Evolutionary conservation across 1,140 invertebrate genomes (phyloP).

Genomic region (Pogonomyrmex californicus): DNA sequence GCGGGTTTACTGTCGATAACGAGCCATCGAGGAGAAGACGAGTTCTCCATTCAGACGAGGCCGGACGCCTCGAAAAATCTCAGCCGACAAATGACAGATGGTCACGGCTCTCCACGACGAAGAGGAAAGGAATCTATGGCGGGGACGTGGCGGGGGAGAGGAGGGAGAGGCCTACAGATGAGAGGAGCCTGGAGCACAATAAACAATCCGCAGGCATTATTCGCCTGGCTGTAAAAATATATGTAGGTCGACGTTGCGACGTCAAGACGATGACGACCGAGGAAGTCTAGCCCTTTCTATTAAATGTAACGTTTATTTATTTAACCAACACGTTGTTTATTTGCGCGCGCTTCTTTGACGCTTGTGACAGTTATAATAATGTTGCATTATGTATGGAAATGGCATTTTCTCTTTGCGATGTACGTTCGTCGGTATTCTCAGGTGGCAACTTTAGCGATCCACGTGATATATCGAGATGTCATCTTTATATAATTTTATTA

Average conservation of each 20-base stretch:
- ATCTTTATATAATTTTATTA: conserved; percentile 21
- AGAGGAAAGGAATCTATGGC: conserved; percentile 42
- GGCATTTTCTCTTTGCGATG: conserved; percentile 35
- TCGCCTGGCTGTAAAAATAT: conserved; percentile 53
- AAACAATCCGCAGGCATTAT: conserved; percentile 61
- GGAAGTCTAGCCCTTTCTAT: conserved; percentile 39
- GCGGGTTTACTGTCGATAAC: conserved; percentile 70
- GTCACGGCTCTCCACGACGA: conserved; percentile 42
- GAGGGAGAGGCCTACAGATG: background rate
- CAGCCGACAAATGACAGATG: conserved; percentile 63
- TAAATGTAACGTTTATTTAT: conserved; percentile 52
- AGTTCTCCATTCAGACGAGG: conserved; percentile 54
- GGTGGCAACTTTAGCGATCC: background rate
- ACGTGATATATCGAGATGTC: background rate
- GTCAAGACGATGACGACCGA: conserved; percentile 44
- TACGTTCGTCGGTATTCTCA: background rate
- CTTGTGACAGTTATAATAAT: conserved; percentile 24
- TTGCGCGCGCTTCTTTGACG: conserved; percentile 11
- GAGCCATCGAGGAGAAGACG: conserved; percentile 67
- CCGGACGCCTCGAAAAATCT: conserved; percentile 49
- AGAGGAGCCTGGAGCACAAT: conserved; percentile 43
- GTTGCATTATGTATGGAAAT: conserved; percentile 38
- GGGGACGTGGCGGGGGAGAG: too few relatives aligned
- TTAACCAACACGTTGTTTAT: conserved; percentile 53
- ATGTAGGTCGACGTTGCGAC: conserved; percentile 48